Percentiles rank a stretch among this genome's conserved stretches.
Conservation (phyloP, 2,797 vertebrate genomes). For the Lacerta bilineata region DNA sequence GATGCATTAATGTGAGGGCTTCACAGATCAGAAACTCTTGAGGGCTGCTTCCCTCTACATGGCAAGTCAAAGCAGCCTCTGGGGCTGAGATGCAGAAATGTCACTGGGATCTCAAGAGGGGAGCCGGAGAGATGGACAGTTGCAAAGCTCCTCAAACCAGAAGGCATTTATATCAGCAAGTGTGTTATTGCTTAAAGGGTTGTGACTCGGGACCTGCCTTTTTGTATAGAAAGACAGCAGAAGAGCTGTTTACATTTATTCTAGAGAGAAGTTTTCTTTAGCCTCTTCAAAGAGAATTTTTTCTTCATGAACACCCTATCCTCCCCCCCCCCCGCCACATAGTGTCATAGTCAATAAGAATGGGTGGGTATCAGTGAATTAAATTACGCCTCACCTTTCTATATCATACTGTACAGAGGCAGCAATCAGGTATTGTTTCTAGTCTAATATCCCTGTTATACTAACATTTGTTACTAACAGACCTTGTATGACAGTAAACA, state of each 20-base stretch:
- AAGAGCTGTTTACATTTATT: constrained; percentile 35
- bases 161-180: constrained; percentile 59
- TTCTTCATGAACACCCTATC: constrained; percentile 42
- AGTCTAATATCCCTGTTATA: background rate
- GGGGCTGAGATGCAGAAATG: constrained; percentile 71
- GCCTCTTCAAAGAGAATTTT: constrained; percentile 44
- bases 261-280: constrained; percentile 53
- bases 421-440: background rate
- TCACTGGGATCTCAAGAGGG: constrained; percentile 54
- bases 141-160: constrained; percentile 61
- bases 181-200: constrained; percentile 52
- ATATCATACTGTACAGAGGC: background rate
- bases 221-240: constrained; percentile 33
- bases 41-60: constrained; percentile 45
- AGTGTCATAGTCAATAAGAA: background rate
- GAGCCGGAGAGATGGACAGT: constrained; percentile 48
- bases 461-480: background rate
- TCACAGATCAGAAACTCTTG: constrained; percentile 39
- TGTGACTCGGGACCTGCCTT: constrained; percentile 53
- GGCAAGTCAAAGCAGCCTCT: constrained; percentile 63
- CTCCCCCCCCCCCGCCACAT: constrained; percentile 10
- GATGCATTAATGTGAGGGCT: constrained; percentile 50
- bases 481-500: background rate
- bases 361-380: background rate
- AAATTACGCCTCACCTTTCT: background rate